Base-by-base conservation (phyloP, 1,140 invertebrate species). In the Leptinotarsa defecta region DNA sequence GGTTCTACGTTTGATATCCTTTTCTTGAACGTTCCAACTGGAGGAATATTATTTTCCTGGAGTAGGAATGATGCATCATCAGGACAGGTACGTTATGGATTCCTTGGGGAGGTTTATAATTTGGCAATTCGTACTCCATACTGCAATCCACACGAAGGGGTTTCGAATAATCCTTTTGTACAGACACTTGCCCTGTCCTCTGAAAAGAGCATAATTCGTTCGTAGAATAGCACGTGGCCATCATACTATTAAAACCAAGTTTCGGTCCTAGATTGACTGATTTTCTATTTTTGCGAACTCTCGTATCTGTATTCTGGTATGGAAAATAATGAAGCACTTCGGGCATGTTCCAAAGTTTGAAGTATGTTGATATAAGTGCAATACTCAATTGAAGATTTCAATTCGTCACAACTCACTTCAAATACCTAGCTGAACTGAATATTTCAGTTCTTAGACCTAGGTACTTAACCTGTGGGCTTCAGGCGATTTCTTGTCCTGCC, bases 11-110 rank as follows among this genome's bases (percentile, higher is more conserved):
- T 74, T 62, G 68, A 80, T 79, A 20, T 81, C 61, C 83, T 73
- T 75, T 83, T 85, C 81, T 86, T 64, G 83, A 86, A 74, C 83
- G 63, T 57, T 76, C 84, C 71, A 68, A 76, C 75, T n/a, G 90
- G 90, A 17, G 90, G 90, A 74, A 92, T 86, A 83, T 92, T 92
- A 93, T 92, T 85, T 93, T 91, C 74, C 92, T 88, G 87, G 94
- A 94, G 85, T 94, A 94, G 81, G 92, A 94, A n/a, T 93, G 93
- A 87, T 94, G 93, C 83, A 94, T 94, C 92, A 94, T 94, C 69
- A 94, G 89, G 78, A 94, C 87, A 24, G 93, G 93, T 83, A 93
- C 93, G 78, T 91, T 89, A 73, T 91, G 88, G 76, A 91, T 91
- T 43, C 92, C 92, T 78, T 91, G n/a, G n/a, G n/a, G 93, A 74